phyloP scores from a whole-genome alignment of 2,888 invertebrate species.

The Phortica okadai region DNA sequence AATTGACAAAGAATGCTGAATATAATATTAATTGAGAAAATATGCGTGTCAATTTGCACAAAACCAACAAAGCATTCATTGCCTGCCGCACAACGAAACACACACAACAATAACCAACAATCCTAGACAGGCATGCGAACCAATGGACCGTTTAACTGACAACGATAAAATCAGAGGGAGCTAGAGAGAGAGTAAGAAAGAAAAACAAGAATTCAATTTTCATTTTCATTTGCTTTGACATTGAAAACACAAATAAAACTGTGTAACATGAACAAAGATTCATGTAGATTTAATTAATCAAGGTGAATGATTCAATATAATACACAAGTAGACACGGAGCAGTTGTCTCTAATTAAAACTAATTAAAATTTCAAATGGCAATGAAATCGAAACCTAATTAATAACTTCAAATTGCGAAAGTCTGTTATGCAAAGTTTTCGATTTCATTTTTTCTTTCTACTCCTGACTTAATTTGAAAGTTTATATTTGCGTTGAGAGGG shows the following conservation, averaged over 20 bases:
- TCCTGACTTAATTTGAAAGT: not conserved
- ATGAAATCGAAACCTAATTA: slow-evolving; percentile 13
- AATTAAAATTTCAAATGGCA: slow-evolving; percentile 55
- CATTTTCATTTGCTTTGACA: not conserved
- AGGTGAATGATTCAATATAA: slow-evolving; percentile 36
- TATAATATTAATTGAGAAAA: slow-evolving; percentile 62
- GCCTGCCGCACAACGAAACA: not conserved
- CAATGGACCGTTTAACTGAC: too few relatives aligned
- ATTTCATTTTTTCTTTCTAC: not conserved
- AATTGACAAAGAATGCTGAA: slow-evolving; percentile 58
- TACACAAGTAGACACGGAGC: not conserved
- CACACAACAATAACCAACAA: slow-evolving; percentile 26
- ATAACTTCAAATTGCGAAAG: slow-evolving; percentile 9
- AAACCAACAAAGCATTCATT: slow-evolving; percentile 37
- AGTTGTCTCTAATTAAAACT: slow-evolving; percentile 57
- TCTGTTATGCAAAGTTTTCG: not conserved
- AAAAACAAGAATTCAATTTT: not conserved
- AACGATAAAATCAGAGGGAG: slow-evolving; percentile 39
- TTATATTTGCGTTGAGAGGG: not conserved
- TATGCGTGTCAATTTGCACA: slow-evolving; percentile 54
- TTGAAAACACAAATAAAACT: slow-evolving; percentile 35
- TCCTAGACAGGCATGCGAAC: slow-evolving; percentile 38
- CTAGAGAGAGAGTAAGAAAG: not conserved
- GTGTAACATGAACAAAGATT: slow-evolving; percentile 32
- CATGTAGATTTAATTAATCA: not conserved